Evolutionary conservation across 2,888 invertebrate species (phyloP).

Genomic region (Limenitis arthemis): DNA sequence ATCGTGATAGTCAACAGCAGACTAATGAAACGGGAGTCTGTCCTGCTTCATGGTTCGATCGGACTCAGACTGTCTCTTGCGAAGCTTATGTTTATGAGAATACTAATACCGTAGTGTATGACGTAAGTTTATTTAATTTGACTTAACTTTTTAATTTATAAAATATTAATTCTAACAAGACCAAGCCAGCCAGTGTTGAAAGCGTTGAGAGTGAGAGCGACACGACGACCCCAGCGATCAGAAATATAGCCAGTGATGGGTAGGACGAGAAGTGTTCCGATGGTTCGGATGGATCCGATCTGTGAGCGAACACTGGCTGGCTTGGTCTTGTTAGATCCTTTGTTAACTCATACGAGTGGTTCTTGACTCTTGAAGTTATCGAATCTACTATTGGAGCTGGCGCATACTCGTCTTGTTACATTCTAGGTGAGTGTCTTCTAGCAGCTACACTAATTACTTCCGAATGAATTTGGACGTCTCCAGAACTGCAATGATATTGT

Average conservation of each 20-base stretch:
- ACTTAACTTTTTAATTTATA: too few relatives aligned
- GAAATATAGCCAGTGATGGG: slow-evolving; percentile 81
- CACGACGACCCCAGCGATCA: slow-evolving; percentile 80
- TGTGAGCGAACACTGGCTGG: slow-evolving; percentile 77
- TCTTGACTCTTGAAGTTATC: slow-evolving; percentile 78
- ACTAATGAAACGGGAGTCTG: slow-evolving; percentile 33
- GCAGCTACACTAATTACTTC: too few relatives aligned
- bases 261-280: slow-evolving; percentile 80
- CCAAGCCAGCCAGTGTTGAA: too few relatives aligned
- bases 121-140: slow-evolving; percentile 40
- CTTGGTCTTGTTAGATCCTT: slow-evolving; percentile 79
- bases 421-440: slow-evolving; percentile 68
- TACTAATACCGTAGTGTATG: slow-evolving; percentile 51
- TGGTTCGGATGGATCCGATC: slow-evolving; percentile 81
- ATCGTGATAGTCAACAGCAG: slow-evolving; percentile 30
- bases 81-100: slow-evolving; percentile 49
- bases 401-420: slow-evolving; percentile 80
- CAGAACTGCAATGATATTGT: too few relatives aligned
- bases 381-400: slow-evolving; percentile 80
- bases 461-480: too few relatives aligned
- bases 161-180: background rate
- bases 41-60: slow-evolving; percentile 45
- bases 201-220: slow-evolving; percentile 73
- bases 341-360: slow-evolving; percentile 78
- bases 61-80: slow-evolving; percentile 34